Evolutionary conservation across 2,113 vertebrate genomes (phyloP).

Genomic region (Lycaon pictus): DNA sequence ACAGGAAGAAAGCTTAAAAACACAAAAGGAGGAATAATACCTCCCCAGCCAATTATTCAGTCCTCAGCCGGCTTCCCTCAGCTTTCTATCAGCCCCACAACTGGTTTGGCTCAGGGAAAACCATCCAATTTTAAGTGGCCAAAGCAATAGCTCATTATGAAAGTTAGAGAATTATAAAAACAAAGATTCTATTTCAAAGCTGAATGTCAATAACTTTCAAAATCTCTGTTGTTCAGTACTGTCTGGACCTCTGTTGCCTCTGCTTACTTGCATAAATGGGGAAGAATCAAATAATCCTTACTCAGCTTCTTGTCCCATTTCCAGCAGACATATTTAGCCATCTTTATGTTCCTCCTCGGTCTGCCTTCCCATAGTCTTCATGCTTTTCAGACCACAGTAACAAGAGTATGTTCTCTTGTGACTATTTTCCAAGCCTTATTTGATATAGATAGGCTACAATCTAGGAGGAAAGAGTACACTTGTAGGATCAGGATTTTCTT

Average conservation of each 20-base stretch:
- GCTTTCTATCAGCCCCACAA: not conserved
- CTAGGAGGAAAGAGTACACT: not conserved
- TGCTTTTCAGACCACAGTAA: not conserved
- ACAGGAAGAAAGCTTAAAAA: not conserved
- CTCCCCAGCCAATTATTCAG: not conserved
- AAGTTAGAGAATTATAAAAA: conserved; percentile 38
- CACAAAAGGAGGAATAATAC: not conserved
- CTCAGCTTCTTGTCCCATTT: not conserved
- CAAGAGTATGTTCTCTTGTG: not conserved
- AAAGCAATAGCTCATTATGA: conserved; percentile 3
- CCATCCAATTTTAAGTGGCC: not conserved
- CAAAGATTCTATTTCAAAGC: conserved; percentile 57
- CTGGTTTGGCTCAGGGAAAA: conserved; percentile 25
- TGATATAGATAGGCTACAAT: not conserved
- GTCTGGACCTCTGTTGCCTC: not conserved
- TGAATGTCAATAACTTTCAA: conserved; percentile 3
- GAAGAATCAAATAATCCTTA: not conserved
- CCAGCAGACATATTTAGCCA: not conserved
- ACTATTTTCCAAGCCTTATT: not conserved
- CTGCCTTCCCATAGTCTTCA: not conserved
- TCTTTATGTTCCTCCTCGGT: not conserved
- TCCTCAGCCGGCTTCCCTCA: not conserved
- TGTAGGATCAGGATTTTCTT: conserved; percentile 23
- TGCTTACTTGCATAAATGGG: not conserved
- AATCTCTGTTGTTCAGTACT: not conserved